Evolutionary conservation across 2,888 invertebrate species (phyloP).

Genomic region (Poecilus cupreus): DNA sequence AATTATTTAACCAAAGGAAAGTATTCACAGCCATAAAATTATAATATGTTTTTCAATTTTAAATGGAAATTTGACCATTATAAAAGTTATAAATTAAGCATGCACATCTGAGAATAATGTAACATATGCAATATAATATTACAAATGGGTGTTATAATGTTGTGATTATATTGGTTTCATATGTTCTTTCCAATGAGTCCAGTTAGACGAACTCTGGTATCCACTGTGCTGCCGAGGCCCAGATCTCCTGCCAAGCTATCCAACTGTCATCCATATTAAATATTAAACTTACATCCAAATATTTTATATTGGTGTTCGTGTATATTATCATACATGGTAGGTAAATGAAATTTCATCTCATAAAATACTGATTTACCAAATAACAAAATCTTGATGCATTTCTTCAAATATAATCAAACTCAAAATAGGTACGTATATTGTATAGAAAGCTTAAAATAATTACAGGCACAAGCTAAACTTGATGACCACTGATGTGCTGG

Average conservation of each 20-base stretch:
- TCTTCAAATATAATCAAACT: conserved; percentile 4
- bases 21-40: conserved; percentile 58
- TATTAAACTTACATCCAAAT: conserved; percentile 35
- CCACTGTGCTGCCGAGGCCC: conserved; percentile 61
- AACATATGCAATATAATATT: conserved; percentile 37
- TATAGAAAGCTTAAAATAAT: conserved; percentile 53
- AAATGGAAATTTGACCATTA: conserved; percentile 31
- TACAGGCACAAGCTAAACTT: conserved; percentile 63
- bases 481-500: conserved; percentile 67
- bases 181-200: conserved; percentile 63
- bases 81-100: conserved; percentile 43
- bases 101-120: conserved; percentile 38
- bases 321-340: background rate
- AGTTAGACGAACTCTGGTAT: conserved; percentile 62
- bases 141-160: conserved; percentile 26
- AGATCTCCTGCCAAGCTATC: conserved; percentile 62
- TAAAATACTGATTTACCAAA: conserved; percentile 8
- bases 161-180: conserved; percentile 47
- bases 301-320: background rate
- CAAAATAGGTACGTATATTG: conserved; percentile 36
- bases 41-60: conserved; percentile 49
- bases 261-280: conserved; percentile 61
- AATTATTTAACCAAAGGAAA: conserved; percentile 44
- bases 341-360: conserved; percentile 3
- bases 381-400: conserved; percentile 9